Base-by-base conservation (phyloP, 2,113 vertebrate genomes). In the Porphyrio hochstetteri region DNA sequence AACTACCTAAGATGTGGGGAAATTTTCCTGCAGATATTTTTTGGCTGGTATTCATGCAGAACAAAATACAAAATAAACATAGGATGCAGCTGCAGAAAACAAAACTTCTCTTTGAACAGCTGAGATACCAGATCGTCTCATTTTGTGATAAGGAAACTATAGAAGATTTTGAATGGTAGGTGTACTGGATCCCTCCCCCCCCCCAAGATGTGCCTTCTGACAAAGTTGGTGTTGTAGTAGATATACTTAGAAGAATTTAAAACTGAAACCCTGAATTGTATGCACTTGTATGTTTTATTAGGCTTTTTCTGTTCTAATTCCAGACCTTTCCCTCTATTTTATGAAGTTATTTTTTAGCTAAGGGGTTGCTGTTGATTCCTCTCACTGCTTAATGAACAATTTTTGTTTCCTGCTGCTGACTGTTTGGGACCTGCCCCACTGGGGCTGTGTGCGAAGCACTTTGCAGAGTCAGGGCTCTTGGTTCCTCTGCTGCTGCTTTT, bases 11-110 rank as follows among this genome's bases (percentile, higher is more conserved):
- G 31, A 68, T 68, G 29, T 24, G 60, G 52, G 29, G 27, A 74
- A 74, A 60, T 86, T 94, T 88, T 92, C 11, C 46, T 94, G 85
- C 60, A 92, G 63, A 25, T 74, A 63, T 38, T 64, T 86, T 92
- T 90, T 77, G 64, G 20, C 25, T 78, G 16, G 18, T 78, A 46
- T 75, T 88, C 18, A 35, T n/a, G 75, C n/a, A 81, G 68, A 86
- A 64, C 4, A 80, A 87, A 96, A 82, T n/a, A 60, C 10, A 85
- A 64, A 89, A 69, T 92, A 86, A 95, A 90, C 42, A 70, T 5
- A 33, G 11, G 18, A 63, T 38, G 6, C 76, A 92, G 71, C 40
- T 92, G 60, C 48, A 90, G 68, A 90, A 94, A 93, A 38, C 46
- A 74, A 35, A 52, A 11, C 20, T 70, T 63, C n/a, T 77, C 63